Evolutionary conservation across 2,113 vertebrate species (phyloP).

Genomic region (Lathamus discolor): DNA sequence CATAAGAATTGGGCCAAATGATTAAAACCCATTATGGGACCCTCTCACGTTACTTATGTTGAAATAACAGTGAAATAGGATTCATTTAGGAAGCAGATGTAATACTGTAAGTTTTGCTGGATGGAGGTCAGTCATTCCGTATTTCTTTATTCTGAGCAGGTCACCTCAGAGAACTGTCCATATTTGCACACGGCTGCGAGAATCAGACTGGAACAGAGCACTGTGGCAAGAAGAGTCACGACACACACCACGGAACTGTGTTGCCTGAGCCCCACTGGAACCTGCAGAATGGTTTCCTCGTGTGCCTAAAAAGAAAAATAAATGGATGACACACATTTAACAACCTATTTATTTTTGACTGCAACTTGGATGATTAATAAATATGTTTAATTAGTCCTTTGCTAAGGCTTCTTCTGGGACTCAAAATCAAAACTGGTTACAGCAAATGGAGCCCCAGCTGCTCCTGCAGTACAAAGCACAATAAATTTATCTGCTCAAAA

Average conservation of each 20-base stretch:
- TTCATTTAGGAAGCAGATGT: neutral
- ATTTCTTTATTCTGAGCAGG: neutral
- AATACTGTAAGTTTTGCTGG: neutral
- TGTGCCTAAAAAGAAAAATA: conserved; percentile 61
- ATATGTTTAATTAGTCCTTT: neutral
- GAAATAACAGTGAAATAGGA: neutral
- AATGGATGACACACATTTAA: neutral
- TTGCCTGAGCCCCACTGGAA: conserved; percentile 85
- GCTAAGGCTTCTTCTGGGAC: neutral
- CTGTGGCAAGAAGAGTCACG: conserved; percentile 80
- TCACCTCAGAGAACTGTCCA: conserved; percentile 35
- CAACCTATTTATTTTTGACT: neutral
- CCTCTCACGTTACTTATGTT: neutral
- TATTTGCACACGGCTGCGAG: conserved; percentile 79
- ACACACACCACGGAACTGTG: conserved; percentile 75
- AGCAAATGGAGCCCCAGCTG: neutral
- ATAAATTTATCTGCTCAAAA: neutral
- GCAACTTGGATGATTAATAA: neutral
- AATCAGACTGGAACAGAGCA: conserved; percentile 79
- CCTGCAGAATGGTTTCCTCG: conserved; percentile 58
- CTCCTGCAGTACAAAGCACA: neutral
- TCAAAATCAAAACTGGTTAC: neutral
- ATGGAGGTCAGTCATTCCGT: neutral
- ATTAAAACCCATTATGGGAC: neutral
- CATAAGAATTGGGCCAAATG: neutral